Base-by-base conservation (phyloP, 2,888 invertebrate genomes). In the Drosophila silvestris region DNA sequence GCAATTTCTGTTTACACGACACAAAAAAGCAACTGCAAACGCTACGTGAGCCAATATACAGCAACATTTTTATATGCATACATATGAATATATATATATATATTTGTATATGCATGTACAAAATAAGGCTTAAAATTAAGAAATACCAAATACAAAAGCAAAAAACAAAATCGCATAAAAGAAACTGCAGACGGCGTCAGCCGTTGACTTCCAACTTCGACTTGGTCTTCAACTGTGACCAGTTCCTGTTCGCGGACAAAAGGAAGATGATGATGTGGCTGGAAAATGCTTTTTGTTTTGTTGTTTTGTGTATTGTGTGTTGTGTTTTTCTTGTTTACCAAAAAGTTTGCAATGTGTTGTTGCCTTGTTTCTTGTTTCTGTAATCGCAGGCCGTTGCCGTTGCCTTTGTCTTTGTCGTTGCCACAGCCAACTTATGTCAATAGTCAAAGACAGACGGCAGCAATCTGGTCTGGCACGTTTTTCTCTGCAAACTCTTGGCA, bases 171-270 rank as follows among this genome's bases (percentile, higher is more conserved):
- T 59, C 60, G 63, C 76, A 70, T 72, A 72, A 82, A 88, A 85
- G 83, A 83, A 88, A 88, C 77, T 79, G 70, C 67, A 81, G 56
- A 52, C 51, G 61, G 57, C 70, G 60, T 50, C 74, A 67, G 47
- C 37, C 50, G 66, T 62, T 53, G 54, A 28, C 53, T 67, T 67
- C 41, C 44, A 56, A 33, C 50, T 64, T 67, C 69, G 74, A 50
- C 52, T 75, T 68, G 71, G 72, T 69, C 73, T 80, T 76, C 57
- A 77, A 73, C 81, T 79, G 80, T 83, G 74, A 81, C 86, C 89
- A 85, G 89, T 89, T 85, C 89, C 89, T 89, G 87, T 70, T 89
- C 80, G 74, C 78, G 86, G 82, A 85, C 85, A 89, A 85, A 89
- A 85, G 89, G 89, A 85, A 89, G 85, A 86, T 84, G 85, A 89